These are phyloP conservation scores for Wasmannia auropunctata DNA, from an alignment of 1,140 invertebrate genomes.

Conservation along the genomic window DNA sequence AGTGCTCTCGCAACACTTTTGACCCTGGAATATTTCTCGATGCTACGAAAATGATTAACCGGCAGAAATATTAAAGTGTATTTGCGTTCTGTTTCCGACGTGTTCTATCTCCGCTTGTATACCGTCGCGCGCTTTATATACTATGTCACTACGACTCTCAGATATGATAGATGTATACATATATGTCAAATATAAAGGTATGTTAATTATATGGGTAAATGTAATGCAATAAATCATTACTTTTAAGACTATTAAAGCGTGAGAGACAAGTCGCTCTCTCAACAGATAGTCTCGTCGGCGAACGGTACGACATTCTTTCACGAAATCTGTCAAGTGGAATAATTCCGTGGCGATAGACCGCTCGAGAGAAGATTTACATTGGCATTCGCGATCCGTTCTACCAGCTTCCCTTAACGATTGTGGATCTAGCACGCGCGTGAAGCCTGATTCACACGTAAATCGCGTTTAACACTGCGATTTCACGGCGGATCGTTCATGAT, in stretches of 20 bases:
- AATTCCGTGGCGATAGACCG: slow-evolving; percentile 29
- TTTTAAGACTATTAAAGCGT: slow-evolving; percentile 28
- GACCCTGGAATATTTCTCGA: slow-evolving; percentile 36
- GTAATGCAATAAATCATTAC: background rate
- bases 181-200: background rate
- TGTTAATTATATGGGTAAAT: too few species aligned
- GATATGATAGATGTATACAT: background rate
- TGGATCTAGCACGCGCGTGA: slow-evolving; percentile 13
- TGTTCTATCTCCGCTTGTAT: background rate
- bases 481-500: slow-evolving; percentile 35
- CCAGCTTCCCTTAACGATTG: slow-evolving; percentile 23
- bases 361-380: slow-evolving; percentile 35
- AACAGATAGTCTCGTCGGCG: background rate
- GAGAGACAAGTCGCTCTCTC: slow-evolving; percentile 9
- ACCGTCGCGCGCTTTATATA: background rate
- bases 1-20: slow-evolving; percentile 3
- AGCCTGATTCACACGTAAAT: slow-evolving; percentile 40
- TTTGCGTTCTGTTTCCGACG: background rate
- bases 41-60: slow-evolving; percentile 31
- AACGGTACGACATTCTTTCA: slow-evolving; percentile 30
- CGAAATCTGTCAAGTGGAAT: slow-evolving; percentile 44
- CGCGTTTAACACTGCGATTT: slow-evolving; percentile 38
- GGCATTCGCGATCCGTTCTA: slow-evolving; percentile 49
- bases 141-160: background rate
- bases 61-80: background rate